Conservation (phyloP, 37 sponge, comb jelly and placozoan genomes). For the Trichoplax adhaerens region DNA sequence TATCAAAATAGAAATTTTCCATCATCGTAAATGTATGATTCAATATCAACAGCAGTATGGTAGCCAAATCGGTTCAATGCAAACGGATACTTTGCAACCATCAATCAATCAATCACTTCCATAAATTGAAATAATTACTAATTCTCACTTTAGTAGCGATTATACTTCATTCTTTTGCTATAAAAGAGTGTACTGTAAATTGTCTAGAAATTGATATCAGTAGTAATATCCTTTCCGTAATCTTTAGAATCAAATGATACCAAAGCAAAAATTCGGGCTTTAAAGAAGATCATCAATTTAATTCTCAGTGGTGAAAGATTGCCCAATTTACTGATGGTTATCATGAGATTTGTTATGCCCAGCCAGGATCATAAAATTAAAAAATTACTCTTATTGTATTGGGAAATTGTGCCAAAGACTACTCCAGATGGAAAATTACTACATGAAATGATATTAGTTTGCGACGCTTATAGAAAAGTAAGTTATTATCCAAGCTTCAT, state of each 20-base stretch:
- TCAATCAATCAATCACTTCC: too few relatives aligned
- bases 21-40: too few relatives aligned
- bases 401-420: conserved; percentile 97
- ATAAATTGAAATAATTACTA: neutral
- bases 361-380: conserved; percentile 85
- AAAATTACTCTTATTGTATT: conserved; percentile 88
- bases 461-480: conserved; percentile 85
- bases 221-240: neutral
- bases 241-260: neutral
- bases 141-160: neutral
- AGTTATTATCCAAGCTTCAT: neutral
- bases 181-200: too few relatives aligned
- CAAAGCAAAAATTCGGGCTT: conserved; percentile 37
- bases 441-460: conserved; percentile 98
- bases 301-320: conserved; percentile 87
- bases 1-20: too few relatives aligned
- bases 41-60: too few relatives aligned
- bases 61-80: too few relatives aligned
- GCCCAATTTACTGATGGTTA: conserved; percentile 84
- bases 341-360: conserved; percentile 87
- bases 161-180: too few relatives aligned
- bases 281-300: conserved; percentile 86
- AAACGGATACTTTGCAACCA: too few relatives aligned
- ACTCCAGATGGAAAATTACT: conserved; percentile 86
- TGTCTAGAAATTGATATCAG: too few relatives aligned